Conservation (phyloP, 2,888 invertebrate genomes). For the Osmoderma eremita region DNA sequence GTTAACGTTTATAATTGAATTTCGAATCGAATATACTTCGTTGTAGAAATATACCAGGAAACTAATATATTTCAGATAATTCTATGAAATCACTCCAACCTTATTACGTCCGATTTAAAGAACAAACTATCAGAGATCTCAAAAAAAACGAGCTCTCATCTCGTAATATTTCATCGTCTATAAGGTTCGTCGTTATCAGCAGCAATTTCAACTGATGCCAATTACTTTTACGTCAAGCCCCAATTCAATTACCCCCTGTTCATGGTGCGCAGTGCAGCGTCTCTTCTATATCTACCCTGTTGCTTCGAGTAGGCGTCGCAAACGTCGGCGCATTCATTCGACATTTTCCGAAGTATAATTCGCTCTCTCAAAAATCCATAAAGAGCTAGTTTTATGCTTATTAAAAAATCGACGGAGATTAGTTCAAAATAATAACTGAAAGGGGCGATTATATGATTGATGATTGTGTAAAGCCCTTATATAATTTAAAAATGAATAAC, state of each 20-base stretch:
- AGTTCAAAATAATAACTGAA: neutral
- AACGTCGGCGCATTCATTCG: constrained; percentile 15
- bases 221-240: constrained; percentile 34
- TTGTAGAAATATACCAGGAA: too few species aligned
- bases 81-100: too few species aligned
- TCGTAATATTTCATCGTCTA: constrained; percentile 21
- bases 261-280: constrained; percentile 8
- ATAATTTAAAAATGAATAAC: too few species aligned
- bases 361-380: constrained; percentile 11
- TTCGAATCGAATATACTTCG: too few species aligned
- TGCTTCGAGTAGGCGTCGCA: constrained; percentile 6
- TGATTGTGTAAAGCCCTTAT: too few species aligned
- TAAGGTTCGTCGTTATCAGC: constrained; percentile 26
- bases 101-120: neutral
- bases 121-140: constrained; percentile 14
- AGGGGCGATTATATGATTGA: neutral
- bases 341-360: constrained; percentile 21
- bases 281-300: constrained; percentile 10
- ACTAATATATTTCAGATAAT: too few species aligned
- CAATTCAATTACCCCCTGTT: constrained; percentile 31
- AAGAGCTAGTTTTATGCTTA: constrained; percentile 13
- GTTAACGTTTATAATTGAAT: too few species aligned
- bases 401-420: neutral
- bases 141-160: constrained; percentile 9
- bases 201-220: constrained; percentile 29